A percentile compares a stretch with the other conserved stretches of the same genome.
Evolutionary conservation across 2,113 vertebrate genomes (phyloP).

Genomic region (Nettapus auritus): DNA sequence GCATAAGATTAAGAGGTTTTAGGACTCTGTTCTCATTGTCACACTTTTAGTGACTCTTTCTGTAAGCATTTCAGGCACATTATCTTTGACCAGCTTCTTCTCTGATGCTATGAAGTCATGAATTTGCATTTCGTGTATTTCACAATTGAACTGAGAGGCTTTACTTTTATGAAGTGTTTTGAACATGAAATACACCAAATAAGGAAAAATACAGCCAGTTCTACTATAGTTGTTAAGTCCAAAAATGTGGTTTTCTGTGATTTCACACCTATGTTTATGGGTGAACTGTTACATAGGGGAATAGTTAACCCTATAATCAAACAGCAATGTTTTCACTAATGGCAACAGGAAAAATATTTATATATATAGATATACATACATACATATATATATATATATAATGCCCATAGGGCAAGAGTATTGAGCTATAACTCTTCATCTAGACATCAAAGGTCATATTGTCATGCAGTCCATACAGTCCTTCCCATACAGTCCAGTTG

Average conservation of each 20-base stretch:
- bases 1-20: background rate
- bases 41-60: background rate
- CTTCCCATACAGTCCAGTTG: background rate
- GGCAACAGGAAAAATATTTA: background rate
- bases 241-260: constrained; percentile 3
- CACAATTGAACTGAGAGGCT: background rate
- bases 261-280: constrained; percentile 5
- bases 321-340: background rate
- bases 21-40: background rate
- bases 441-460: background rate
- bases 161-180: background rate
- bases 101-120: background rate
- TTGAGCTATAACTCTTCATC: background rate
- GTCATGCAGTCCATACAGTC: too few relatives aligned
- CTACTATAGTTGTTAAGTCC: background rate
- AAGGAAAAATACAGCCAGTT: background rate
- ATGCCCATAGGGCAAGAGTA: background rate
- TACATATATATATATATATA: background rate
- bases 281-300: background rate
- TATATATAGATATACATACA: background rate
- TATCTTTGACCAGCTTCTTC: background rate
- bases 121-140: background rate
- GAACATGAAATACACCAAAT: background rate
- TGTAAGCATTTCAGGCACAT: background rate
- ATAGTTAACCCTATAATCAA: background rate